A percentile compares a stretch with the other conserved stretches of the same genome.
Conservation (phyloP, 2,113 vertebrate genomes). For the Amblyornis subalaris region DNA sequence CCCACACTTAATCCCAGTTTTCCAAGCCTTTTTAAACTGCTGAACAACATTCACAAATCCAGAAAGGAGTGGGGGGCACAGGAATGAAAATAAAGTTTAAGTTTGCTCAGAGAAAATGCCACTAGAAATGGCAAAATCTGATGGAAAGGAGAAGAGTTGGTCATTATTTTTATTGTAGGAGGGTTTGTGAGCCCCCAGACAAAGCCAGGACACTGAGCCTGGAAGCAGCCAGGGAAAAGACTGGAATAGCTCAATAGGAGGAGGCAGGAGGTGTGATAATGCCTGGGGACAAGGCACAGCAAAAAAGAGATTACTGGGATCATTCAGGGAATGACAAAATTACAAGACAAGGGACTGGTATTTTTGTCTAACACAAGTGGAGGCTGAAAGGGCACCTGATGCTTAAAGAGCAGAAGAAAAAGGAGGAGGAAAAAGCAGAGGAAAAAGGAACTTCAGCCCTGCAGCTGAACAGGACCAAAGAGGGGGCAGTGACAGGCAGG, state of each 20-base stretch:
- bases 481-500: neutral
- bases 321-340: neutral
- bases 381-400: neutral
- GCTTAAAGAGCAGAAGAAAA: neutral
- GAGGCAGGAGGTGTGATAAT: neutral
- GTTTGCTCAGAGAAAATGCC: neutral
- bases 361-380: neutral
- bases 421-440: neutral
- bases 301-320: neutral
- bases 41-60: neutral
- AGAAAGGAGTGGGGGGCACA: accelerated
- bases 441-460: neutral
- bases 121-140: neutral
- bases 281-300: neutral
- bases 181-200: neutral
- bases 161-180: neutral
- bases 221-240: neutral
- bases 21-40: neutral
- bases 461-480: neutral
- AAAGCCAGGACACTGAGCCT: neutral
- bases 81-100: neutral
- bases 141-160: neutral
- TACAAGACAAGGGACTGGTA: neutral
- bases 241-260: neutral
- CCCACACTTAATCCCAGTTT: neutral